Base-by-base conservation (phyloP, 2,888 invertebrate genomes). In the Pseudolycoriella hygida region DNA sequence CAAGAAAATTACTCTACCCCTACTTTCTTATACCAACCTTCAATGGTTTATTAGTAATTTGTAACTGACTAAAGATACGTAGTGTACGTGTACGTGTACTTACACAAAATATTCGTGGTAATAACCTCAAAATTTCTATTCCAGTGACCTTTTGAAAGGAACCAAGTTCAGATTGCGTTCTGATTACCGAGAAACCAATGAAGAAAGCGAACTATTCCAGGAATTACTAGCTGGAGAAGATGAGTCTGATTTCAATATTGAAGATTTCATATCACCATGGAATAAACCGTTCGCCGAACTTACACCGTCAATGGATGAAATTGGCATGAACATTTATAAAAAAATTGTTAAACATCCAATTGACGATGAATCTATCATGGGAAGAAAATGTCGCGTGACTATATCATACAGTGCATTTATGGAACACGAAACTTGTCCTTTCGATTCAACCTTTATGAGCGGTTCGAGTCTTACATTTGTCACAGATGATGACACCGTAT, bases 381-480 rank as follows among this genome's bases (percentile, higher is more conserved):
- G 53, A 0, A 57, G 57, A 43, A n/a, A n/a, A n/a, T 58, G 61
- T 0, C 56, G 64, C 2, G 61, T 60, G 1, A 52, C 55, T 1
- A 51, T 64, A 32, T 56, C 60, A 2, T 64, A 64, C 42, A 61
- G 60, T 45, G 61, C 57, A 2, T 64, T 61, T 43, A n/a, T 60
- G 59, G 64, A 65, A 45, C 53, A 55, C 0, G 55, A 60, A 25
- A 50, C 52, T 2, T 57, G 56, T 2, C 62, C 65, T 2, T 64
- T 64, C 42, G 66, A 66, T 50, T 64, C 65, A 0, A 60, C 62
- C 3, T 53, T 60, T 48, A 47, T 66, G 31, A 58, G 63, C 1
- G 59, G 61, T 8, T 52, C 57, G 0, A 50, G 59, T 2, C 56
- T 52, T 45, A 56, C 53, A 2, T 64, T 62, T 19, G 55, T 57